Base-by-base conservation (phyloP, 2,797 vertebrate species). In the Holocentrus rufus region DNA sequence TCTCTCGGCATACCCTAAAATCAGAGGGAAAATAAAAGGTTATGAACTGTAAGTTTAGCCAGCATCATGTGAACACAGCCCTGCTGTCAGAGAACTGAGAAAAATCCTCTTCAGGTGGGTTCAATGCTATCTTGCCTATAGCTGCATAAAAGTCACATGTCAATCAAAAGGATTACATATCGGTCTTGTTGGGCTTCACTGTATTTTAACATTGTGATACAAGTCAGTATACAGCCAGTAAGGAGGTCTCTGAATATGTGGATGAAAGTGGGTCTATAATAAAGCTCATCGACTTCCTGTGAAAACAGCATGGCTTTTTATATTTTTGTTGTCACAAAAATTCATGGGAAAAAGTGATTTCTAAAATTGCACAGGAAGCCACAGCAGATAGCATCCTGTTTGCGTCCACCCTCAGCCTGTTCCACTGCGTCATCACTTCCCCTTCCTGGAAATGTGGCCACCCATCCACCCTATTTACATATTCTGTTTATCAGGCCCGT, bases 301-400 rank as follows among this genome's bases (percentile, higher is more conserved):
- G 5, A 70, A 74, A 76, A 77, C 4, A 72, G 4, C 55, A 69
- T 0, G 1, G 10, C 57, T 74, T 18, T 20, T 70, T 72, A 53
- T 18, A 62, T 18, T 78, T 81, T 86, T 59, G 65, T 55, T 78
- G 83, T 88, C 59, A 79, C 56, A 69, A 39, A 91, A 83, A 88
- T 88, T 90, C 77, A 89, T 88, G 87, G 90, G 89, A 92, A 90
- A 80, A 82, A 81, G 27, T 76, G 8, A 85, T 87, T 91, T 93
- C 80, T 87, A 87, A 89, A 92, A 88, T 69, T 87, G 83, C 90
- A 90, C 93, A 93, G 92, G 93, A 94, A 93, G 91, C 87, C 86
- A 79, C 86, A 88, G 86, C 85, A 92, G 88, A 89, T 85, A 84
- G 89, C 92, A 93, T 94, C 94, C 94, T 93, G 93, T 95, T 93